These are phyloP conservation scores for Gallirallus australis DNA, from an alignment of 2,797 vertebrate species.

Conservation along the genomic window DNA sequence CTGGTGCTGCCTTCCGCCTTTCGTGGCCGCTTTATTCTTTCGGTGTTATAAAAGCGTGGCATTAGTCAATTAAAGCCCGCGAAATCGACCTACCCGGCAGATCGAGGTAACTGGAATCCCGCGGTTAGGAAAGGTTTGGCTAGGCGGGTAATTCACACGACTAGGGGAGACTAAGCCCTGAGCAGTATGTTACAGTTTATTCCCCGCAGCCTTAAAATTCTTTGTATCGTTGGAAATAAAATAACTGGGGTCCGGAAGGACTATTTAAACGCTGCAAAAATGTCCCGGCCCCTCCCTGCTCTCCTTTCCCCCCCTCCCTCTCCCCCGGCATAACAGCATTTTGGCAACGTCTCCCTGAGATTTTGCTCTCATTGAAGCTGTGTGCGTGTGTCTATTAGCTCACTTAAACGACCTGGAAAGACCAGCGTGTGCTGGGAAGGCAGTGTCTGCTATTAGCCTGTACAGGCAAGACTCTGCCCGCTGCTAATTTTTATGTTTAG, in stretches of 20 bases:
- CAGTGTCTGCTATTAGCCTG: neutral
- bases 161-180: neutral
- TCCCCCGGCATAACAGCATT: neutral
- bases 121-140: neutral
- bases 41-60: accelerated
- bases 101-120: neutral
- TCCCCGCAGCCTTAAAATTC: neutral
- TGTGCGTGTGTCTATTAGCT: accelerated
- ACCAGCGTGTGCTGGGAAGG: neutral
- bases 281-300: accelerated
- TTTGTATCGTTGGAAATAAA: neutral
- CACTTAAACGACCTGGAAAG: neutral
- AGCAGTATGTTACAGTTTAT: accelerated
- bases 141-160: no score
- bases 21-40: neutral
- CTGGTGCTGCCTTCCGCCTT: neutral
- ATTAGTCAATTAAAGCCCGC: neutral
- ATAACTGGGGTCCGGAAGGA: accelerated
- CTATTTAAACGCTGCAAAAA: neutral
- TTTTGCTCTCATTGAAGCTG: accelerated
- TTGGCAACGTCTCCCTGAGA: neutral
- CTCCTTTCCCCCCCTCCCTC: accelerated
- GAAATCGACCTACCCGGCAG: neutral
- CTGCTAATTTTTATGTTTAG: neutral
- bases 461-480: no score